A percentile compares a stretch with the other conserved stretches of the same genome.
phyloP scores from a whole-genome alignment of 2,797 vertebrate genomes.

The Leptodactylus fallax region DNA sequence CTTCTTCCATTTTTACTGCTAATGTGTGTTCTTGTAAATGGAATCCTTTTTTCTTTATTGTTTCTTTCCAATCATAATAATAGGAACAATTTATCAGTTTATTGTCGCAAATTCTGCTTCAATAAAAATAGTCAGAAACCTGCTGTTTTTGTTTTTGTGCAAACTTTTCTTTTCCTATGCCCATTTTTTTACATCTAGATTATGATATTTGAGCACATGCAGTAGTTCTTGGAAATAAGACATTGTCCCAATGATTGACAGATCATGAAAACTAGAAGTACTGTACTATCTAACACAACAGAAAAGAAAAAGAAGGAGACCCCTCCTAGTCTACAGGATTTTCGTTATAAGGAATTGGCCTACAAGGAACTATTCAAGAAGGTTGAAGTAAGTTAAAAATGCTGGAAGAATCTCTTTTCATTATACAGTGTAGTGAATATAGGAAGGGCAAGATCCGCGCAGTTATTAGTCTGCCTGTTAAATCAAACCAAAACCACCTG shows the following conservation, averaged over 20 bases:
- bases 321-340: not conserved
- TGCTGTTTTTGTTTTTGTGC: not conserved
- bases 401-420: conserved; percentile 65
- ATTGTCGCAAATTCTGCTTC: not conserved
- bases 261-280: not conserved
- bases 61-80: not conserved
- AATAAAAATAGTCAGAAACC: not conserved
- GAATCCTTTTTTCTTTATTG: not conserved
- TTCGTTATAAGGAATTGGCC: not conserved
- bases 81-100: not conserved
- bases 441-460: conserved; percentile 68
- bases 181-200: not conserved
- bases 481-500: conserved; percentile 67
- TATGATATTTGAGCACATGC: not conserved
- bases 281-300: not conserved
- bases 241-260: conserved; percentile 38
- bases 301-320: not conserved
- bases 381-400: conserved; percentile 61
- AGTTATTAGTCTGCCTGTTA: conserved; percentile 70
- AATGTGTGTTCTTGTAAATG: no score
- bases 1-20: not conserved
- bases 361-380: not conserved
- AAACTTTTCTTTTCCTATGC: not conserved
- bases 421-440: conserved; percentile 64
- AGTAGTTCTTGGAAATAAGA: not conserved